Evolutionary conservation across 1,140 invertebrate genomes (phyloP).

Genomic region (Panagrolaimus sp.): DNA sequence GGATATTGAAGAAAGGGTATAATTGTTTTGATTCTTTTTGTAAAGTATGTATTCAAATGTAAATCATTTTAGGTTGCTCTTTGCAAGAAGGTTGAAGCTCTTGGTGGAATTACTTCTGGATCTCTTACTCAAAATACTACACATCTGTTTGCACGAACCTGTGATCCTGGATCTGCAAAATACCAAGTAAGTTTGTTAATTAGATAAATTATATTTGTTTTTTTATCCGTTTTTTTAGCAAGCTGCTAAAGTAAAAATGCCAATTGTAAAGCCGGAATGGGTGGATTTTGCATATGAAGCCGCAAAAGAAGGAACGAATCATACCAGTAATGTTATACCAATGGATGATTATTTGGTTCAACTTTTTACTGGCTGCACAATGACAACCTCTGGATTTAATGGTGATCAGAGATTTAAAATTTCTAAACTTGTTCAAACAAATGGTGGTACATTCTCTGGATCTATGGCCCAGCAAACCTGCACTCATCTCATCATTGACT

Average conservation of each 20-base stretch:
- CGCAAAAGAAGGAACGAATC: background rate
- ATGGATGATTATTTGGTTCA: background rate
- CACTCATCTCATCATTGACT: slow-evolving; percentile 20
- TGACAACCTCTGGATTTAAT: slow-evolving; percentile 4
- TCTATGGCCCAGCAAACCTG: slow-evolving; percentile 6
- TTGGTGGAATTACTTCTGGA: slow-evolving; percentile 5
- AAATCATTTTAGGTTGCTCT: no score
- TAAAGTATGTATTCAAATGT: no score
- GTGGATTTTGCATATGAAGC: background rate
- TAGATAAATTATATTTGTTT: no score
- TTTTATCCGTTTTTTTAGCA: no score
- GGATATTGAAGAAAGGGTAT: background rate
- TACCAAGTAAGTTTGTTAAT: background rate
- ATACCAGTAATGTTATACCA: no score
- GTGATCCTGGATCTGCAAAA: background rate
- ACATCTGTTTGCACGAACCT: background rate
- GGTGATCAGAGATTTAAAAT: slow-evolving; percentile 1
- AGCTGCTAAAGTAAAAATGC: background rate
- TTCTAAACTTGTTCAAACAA: background rate
- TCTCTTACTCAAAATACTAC: background rate
- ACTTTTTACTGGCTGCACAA: background rate
- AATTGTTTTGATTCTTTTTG: no score
- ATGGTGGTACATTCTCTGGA: slow-evolving; percentile 19
- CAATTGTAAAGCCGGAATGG: background rate
- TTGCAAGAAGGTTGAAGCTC: background rate